Evolutionary conservation across 1,140 invertebrate species (phyloP).

Genomic region (Anthonomus grandis): DNA sequence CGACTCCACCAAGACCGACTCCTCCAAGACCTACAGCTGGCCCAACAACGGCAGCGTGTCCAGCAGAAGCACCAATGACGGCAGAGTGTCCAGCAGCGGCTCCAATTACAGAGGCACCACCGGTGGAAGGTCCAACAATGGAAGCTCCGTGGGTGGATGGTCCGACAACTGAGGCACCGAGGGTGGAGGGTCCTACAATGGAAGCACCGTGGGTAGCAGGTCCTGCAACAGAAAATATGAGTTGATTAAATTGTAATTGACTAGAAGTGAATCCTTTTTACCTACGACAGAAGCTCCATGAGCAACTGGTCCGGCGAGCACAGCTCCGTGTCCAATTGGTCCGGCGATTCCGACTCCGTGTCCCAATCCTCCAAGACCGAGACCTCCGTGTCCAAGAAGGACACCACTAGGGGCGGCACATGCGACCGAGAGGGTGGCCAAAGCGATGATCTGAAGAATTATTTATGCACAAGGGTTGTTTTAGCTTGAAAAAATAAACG

Average conservation of each 20-base stretch:
- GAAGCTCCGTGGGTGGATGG: constrained; percentile 10
- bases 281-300: neutral
- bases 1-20: neutral
- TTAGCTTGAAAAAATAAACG: neutral
- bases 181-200: constrained; percentile 11
- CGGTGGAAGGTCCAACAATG: constrained; percentile 16
- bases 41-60: constrained; percentile 25
- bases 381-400: constrained; percentile 4
- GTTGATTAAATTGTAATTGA: neutral
- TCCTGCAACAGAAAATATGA: no score
- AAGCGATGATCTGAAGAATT: constrained; percentile 22
- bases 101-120: constrained; percentile 27
- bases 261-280: neutral
- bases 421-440: constrained; percentile 29
- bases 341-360: constrained; percentile 7
- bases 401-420: constrained; percentile 23
- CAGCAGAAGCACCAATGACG: constrained; percentile 21
- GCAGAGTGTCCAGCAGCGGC: constrained; percentile 9
- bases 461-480: neutral
- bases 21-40: neutral
- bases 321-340: constrained; percentile 11
- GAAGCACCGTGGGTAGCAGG: constrained; percentile 15
- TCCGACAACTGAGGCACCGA: constrained; percentile 9
- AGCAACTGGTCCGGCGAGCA: constrained; percentile 16
- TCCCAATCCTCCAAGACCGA: constrained; percentile 14